A percentile compares a stretch with the other conserved stretches of the same genome.
Conservation (phyloP, 2,113 vertebrate species). For the Synodontis membranacea region DNA sequence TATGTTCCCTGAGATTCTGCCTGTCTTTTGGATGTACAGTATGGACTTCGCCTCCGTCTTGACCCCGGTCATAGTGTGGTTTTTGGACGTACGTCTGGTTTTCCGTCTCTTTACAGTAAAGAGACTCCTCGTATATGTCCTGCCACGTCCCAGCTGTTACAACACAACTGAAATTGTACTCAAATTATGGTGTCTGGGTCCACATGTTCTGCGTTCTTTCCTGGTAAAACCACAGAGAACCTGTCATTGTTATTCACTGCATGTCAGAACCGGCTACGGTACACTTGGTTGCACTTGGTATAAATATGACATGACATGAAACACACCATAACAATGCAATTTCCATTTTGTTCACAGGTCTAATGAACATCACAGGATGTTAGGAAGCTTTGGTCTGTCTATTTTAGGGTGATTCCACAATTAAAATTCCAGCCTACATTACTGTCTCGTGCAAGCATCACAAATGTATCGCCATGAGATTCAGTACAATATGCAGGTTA, state of each 20-base stretch:
- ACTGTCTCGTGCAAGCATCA: background rate
- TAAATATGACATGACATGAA: background rate
- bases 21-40: background rate
- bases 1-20: background rate
- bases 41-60: background rate
- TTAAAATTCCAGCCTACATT: background rate
- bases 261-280: background rate
- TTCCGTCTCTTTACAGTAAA: slow-evolving; percentile 20
- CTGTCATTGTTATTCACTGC: background rate
- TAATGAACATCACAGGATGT: background rate
- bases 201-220: background rate
- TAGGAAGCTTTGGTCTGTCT: background rate
- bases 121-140: background rate
- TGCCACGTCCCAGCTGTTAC: slow-evolving; percentile 6
- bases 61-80: background rate
- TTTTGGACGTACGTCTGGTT: background rate
- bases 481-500: background rate
- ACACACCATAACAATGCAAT: background rate
- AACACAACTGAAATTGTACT: background rate
- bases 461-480: background rate
- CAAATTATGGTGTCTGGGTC: slow-evolving; percentile 20
- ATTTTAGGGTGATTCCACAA: background rate
- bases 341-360: background rate
- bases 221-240: slow-evolving; percentile 2
- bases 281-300: background rate